These are phyloP conservation scores for Eutolmus rufibarbis DNA, from an alignment of 2,888 invertebrate genomes.

Conservation along the genomic window DNA sequence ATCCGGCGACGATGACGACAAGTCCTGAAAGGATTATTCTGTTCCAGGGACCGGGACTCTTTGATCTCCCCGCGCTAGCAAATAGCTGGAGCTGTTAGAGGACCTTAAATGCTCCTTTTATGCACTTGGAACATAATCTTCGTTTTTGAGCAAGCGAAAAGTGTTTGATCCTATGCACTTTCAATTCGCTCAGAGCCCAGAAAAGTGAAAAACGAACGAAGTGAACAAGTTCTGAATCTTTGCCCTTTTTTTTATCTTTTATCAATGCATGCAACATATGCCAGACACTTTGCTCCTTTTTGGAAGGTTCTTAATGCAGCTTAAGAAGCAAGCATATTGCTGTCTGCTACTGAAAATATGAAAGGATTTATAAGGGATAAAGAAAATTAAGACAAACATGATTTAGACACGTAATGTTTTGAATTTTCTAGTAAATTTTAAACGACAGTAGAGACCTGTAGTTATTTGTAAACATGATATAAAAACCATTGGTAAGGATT, in stretches of 20 bases:
- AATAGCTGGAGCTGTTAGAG: not conserved
- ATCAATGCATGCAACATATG: not conserved
- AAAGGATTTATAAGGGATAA: not conserved
- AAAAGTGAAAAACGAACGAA: not conserved
- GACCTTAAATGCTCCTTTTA: constrained; percentile 20
- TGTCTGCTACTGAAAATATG: not conserved
- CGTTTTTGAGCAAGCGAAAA: not conserved
- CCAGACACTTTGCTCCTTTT: not conserved
- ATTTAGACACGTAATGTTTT: not conserved
- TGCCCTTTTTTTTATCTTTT: not conserved
- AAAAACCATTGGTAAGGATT: too few relatives aligned
- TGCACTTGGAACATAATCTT: not conserved
- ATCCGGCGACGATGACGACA: not conserved
- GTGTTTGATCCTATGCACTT: not conserved
- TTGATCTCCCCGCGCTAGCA: not conserved
- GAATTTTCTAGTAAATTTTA: not conserved
- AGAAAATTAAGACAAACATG: not conserved
- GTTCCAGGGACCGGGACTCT: not conserved
- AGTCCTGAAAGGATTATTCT: not conserved
- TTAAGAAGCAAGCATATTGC: not conserved
- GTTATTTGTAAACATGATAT: too few relatives aligned
- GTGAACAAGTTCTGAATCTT: not conserved
- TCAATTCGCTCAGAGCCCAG: not conserved
- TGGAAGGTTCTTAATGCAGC: not conserved
- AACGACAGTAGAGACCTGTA: too few relatives aligned